phyloP scores from a whole-genome alignment of 2,888 invertebrate species.

The Lepeophtheirus nordmannii region DNA sequence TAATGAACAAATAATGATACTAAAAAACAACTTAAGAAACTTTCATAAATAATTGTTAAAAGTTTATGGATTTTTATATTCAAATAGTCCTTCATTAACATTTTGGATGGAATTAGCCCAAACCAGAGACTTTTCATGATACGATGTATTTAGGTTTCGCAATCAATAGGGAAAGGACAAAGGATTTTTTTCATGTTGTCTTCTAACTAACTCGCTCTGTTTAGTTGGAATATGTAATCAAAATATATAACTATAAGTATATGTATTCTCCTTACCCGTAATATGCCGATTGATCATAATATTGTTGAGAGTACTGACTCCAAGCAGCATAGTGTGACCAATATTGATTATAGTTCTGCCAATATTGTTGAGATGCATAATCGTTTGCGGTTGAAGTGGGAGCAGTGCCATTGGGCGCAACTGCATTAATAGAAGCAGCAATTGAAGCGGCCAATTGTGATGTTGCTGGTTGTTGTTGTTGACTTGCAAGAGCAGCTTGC shows the following conservation, averaged over 20 bases:
- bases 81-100: no score
- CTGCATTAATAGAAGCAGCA: neutral
- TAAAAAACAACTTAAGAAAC: slow-evolving; percentile 6
- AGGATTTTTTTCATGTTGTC: neutral
- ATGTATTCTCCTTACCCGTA: neutral
- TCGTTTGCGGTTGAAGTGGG: neutral
- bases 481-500: neutral
- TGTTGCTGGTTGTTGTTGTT: neutral
- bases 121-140: no score
- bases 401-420: slow-evolving; percentile 1
- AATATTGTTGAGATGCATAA: slow-evolving; percentile 11
- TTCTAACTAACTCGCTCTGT: neutral
- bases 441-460: slow-evolving; percentile 6
- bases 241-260: neutral
- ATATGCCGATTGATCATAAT: slow-evolving; percentile 9
- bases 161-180: no score
- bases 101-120: no score
- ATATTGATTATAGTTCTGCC: slow-evolving; percentile 28
- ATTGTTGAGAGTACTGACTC: slow-evolving; percentile 24
- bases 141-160: no score
- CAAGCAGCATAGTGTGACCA: slow-evolving; percentile 29
- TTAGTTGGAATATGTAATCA: neutral
- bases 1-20: slow-evolving; percentile 6
- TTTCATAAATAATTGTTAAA: neutral
- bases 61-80: no score